Conservation (phyloP, 2,797 vertebrate genomes). For the Diglossa cyanea region DNA sequence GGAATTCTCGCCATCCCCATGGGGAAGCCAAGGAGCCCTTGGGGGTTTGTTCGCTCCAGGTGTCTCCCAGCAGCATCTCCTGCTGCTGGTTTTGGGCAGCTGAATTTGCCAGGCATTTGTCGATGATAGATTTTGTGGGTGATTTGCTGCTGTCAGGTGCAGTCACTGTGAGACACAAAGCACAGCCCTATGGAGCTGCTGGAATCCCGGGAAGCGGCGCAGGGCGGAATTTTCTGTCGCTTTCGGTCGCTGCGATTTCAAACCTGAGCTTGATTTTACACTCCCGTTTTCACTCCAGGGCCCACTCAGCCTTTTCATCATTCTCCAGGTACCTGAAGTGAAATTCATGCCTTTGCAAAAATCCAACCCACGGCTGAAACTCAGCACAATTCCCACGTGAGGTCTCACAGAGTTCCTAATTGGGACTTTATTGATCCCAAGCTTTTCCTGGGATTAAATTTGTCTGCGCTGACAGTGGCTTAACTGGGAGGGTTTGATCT, state of each 20-base stretch:
- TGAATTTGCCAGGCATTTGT: neutral
- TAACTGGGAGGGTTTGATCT: neutral
- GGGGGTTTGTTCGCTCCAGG: neutral
- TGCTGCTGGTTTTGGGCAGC: neutral
- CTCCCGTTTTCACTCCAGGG: neutral
- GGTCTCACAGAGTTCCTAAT: neutral
- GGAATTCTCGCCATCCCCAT: accelerated
- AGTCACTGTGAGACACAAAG: accelerated
- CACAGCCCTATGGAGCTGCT: neutral
- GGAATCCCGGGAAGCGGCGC: accelerated
- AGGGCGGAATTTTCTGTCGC: accelerated
- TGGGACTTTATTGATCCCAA: neutral
- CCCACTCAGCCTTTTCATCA: neutral
- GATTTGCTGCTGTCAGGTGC: neutral
- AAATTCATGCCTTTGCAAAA: neutral
- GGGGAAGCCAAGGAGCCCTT: accelerated
- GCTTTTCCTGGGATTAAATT: neutral
- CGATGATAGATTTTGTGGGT: neutral
- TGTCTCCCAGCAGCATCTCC: neutral
- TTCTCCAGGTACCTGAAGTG: neutral
- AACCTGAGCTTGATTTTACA: neutral
- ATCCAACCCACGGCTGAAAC: neutral
- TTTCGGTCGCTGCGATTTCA: neutral
- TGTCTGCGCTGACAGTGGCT: neutral
- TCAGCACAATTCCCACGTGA: neutral